Conservation (phyloP, 2,888 invertebrate genomes). For the Pammene aurita region DNA sequence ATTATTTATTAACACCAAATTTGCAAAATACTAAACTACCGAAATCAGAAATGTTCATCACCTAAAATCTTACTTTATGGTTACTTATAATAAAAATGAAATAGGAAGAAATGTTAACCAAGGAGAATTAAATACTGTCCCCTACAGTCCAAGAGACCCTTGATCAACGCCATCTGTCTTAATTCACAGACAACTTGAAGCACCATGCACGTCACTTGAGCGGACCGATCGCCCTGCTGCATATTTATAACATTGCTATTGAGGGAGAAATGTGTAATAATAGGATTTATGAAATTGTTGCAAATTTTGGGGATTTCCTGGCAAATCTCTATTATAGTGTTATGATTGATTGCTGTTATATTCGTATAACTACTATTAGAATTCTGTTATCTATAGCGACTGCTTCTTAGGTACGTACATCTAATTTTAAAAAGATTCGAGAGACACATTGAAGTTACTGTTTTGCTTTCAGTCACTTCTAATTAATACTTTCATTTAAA, state of each 20-base stretch:
- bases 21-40: neutral
- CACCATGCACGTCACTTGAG: slow-evolving; percentile 54
- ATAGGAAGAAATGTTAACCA: neutral
- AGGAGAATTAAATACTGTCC: slow-evolving; percentile 5
- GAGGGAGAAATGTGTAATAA: slow-evolving; percentile 40
- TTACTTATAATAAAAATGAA: neutral
- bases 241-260: slow-evolving; percentile 54
- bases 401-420: neutral
- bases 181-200: slow-evolving; percentile 60
- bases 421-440: neutral
- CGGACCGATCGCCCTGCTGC: slow-evolving; percentile 50
- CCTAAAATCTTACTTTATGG: too few species aligned
- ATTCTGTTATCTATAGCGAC: neutral
- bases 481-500: too few species aligned
- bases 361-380: neutral
- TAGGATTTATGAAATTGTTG: slow-evolving; percentile 56
- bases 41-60: too few species aligned
- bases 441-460: neutral
- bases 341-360: slow-evolving; percentile 33
- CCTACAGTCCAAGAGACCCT: slow-evolving; percentile 39
- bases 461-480: too few species aligned
- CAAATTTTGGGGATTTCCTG: slow-evolving; percentile 56
- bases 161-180: slow-evolving; percentile 66
- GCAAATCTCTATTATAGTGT: slow-evolving; percentile 33
- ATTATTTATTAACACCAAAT: too few species aligned